A percentile compares a stretch with the other conserved stretches of the same genome.
phyloP scores from a whole-genome alignment of 2,888 invertebrate genomes.

The Drosophila diplacantha region DNA sequence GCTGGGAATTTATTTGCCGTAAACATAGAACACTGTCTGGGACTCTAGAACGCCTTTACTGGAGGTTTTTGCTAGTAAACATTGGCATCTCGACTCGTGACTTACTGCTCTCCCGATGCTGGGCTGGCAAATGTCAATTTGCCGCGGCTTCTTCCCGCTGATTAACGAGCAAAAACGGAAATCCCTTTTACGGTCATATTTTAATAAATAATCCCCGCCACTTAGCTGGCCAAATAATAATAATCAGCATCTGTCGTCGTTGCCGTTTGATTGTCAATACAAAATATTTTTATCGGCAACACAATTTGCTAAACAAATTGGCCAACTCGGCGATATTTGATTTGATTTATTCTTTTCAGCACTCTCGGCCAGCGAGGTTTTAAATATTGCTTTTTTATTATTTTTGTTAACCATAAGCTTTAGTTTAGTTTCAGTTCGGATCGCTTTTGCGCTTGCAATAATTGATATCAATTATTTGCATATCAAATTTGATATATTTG shows the following conservation, averaged over 20 bases:
- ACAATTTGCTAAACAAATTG: constrained; percentile 64
- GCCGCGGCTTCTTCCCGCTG: constrained; percentile 36
- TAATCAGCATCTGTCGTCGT: constrained; percentile 35
- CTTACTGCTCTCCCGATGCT: constrained; percentile 1
- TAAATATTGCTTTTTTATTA: constrained; percentile 40
- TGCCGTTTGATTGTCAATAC: constrained; percentile 44
- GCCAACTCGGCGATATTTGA: constrained; percentile 45
- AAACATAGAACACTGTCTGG: not conserved
- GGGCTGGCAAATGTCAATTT: constrained; percentile 34
- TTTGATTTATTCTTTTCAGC: constrained; percentile 62
- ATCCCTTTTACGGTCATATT: constrained; percentile 23
- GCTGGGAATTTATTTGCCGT: constrained; percentile 57
- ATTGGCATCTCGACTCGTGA: constrained; percentile 1
- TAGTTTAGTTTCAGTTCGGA: constrained; percentile 30
- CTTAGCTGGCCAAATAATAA: constrained; percentile 32
- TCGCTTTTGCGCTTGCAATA: constrained; percentile 47
- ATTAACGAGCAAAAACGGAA: constrained; percentile 38
- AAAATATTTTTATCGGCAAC: constrained; percentile 54
- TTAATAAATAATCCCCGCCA: constrained; percentile 45
- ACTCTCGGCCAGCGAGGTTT: constrained; percentile 50
- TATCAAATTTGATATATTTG: constrained; percentile 56
- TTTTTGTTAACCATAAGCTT: constrained; percentile 43
- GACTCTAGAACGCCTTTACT: not conserved
- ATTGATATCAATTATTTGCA: constrained; percentile 66
- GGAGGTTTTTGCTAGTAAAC: not conserved